Base-by-base conservation (phyloP, 2,888 invertebrate species). In the Bombyx huttoni region DNA sequence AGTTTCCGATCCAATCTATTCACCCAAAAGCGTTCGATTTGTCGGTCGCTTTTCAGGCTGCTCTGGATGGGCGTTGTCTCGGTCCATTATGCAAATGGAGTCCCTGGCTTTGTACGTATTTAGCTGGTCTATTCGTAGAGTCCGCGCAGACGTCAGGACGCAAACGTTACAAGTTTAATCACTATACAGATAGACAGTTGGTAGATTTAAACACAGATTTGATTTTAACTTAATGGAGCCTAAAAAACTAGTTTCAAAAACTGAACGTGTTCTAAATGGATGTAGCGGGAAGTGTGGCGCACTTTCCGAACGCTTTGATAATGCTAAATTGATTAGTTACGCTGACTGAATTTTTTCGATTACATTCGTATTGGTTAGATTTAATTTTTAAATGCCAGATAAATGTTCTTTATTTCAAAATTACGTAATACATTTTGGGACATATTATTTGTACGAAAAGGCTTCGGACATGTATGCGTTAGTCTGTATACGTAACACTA, bases 21-120 rank as follows among this genome's bases (percentile, higher is more conserved):
- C 58, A 58, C 57, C 60, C 61, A 59, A 61, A 63, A 63, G 54
- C 56, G 63, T 73, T 70, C 69, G 69, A 73, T 74, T 68, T 69
- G 71, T 63, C 58, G 61, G 64, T 65, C 68, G 69, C 63, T 70
- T 71, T 65, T 65, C 69, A 67, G 68, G 66, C 67, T n/a, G n/a
- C 75, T 65, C 61, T 60, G 61, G 63, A 67, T 67, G 70, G 70
- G 68, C 73, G 70, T 72, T 74, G 73, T 68, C 72, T 63, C 60
- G 65, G 70, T 77, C 75, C 75, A 84, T 84, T 84, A 86, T 82
- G 81, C 73, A 85, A 85, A 86, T 82, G 72, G 70, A 75, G 75
- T 70, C 58, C 58, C 55, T 60, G 60, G 63, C 69, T 60, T 62
- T 61, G 69, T 63, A 70, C 74, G 68, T 74, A 81, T 85, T 83